Base-by-base conservation (phyloP, 1,140 invertebrate genomes). In the Zophobas atratus region DNA sequence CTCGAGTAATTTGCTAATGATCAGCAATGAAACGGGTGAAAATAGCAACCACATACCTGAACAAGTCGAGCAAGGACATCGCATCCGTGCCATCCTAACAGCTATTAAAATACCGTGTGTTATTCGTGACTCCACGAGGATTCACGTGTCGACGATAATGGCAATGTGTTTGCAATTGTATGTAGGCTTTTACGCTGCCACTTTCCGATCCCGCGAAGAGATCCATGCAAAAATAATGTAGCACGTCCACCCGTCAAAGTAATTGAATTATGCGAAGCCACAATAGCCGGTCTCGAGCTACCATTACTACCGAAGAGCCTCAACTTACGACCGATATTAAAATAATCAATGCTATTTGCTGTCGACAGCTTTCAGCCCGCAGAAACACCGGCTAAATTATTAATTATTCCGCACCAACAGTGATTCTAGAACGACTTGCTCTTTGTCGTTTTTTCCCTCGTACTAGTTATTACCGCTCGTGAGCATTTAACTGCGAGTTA, bases 341-440 rank as follows among this genome's bases (percentile, higher is more conserved):
- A 67, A 67, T 67, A 67, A 67, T 67, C 36, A 67, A 43, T 43
- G 38, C 43, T 67, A 67, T 67, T 67, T 67, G n/a, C 32, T 67
- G 60, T 67, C 43, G 60, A 67, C 60, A 67, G 60, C 60, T 8
- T 43, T 33, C 43, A 38, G 43, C 60, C 20, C 20, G 60, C 2
- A 41, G 60, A 38, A 36, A 43, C 35, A 8, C 33, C 57, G 1
- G 8, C 36, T 67, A 41, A 67, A 67, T 67, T 67, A 67, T 67
- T 67, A 67, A 67, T 67, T 67, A 67, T 67, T 67, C 60, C 60
- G 39, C 60, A 67, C 60, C 60, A 67, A 48, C 39, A 43, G 60
- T 67, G 39, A 67, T 67, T 43, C 39, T 67, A 6, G 38, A 51
- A 4, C 49, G 49, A 32, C 3, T 63, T 43, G 5, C 20, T 20